Evolutionary conservation across 2,888 invertebrate genomes (phyloP).

Genomic region (Tridacna crocea): DNA sequence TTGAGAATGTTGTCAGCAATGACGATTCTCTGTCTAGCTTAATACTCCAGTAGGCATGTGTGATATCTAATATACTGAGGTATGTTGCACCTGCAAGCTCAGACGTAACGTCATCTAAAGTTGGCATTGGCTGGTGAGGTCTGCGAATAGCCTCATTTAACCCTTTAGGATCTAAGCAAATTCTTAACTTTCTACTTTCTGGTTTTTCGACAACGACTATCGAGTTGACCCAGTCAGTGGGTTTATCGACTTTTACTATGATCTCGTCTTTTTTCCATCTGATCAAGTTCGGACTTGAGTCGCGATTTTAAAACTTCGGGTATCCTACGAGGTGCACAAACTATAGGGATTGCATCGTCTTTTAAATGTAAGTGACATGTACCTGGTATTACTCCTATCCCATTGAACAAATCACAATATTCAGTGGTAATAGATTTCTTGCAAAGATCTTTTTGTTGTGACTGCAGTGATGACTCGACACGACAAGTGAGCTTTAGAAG

Average conservation of each 20-base stretch:
- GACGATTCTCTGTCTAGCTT: neutral
- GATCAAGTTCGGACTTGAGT: neutral
- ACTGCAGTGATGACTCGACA: neutral
- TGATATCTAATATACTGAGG: slow-evolving; percentile 38
- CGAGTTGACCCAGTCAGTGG: slow-evolving; percentile 47
- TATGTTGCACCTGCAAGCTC: slow-evolving; percentile 12
- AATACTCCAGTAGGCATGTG: neutral
- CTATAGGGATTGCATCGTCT: slow-evolving; percentile 3
- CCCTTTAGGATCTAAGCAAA: slow-evolving; percentile 48
- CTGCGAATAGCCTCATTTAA: slow-evolving; percentile 49
- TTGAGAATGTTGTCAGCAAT: neutral
- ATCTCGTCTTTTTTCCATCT: slow-evolving; percentile 11
- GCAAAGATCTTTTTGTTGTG: neutral
- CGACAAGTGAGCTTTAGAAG: neutral
- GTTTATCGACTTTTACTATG: slow-evolving; percentile 38
- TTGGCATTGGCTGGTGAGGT: slow-evolving; percentile 57
- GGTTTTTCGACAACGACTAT: slow-evolving; percentile 42
- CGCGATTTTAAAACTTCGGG: neutral
- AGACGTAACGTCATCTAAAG: slow-evolving; percentile 42
- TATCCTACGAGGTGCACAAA: neutral
- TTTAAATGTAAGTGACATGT: neutral
- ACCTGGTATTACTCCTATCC: neutral
- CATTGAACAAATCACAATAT: neutral
- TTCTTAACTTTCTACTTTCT: slow-evolving; percentile 37
- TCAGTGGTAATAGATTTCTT: neutral